These are phyloP conservation scores for Entelurus aequoreus DNA, from an alignment of 2,113 vertebrate species.

Conservation along the genomic window DNA sequence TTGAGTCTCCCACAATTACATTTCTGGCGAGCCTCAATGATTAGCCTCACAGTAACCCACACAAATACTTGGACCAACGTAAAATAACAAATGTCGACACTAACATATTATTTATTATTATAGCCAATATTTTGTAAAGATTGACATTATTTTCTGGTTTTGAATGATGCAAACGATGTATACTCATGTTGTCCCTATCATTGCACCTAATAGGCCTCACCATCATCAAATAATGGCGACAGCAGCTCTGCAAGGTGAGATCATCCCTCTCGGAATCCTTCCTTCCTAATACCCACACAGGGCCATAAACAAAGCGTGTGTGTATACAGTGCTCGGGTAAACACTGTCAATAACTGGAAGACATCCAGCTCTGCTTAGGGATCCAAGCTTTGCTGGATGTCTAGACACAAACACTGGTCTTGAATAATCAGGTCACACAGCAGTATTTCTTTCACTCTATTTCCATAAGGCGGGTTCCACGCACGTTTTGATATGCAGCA, in stretches of 20 bases:
- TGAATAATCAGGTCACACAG: slow-evolving; percentile 61
- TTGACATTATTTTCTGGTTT: not conserved
- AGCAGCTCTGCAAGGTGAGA: slow-evolving; percentile 44
- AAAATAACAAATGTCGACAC: slow-evolving; percentile 10
- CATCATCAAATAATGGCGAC: slow-evolving; percentile 33
- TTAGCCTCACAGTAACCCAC: slow-evolving; percentile 40
- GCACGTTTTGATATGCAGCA: not conserved
- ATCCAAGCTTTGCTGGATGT: slow-evolving; percentile 45
- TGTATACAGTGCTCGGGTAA: slow-evolving; percentile 19
- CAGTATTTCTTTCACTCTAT: slow-evolving; percentile 42
- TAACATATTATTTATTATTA: not conserved
- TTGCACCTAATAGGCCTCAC: slow-evolving; percentile 28
- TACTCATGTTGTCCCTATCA: slow-evolving; percentile 16
- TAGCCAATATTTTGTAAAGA: not conserved
- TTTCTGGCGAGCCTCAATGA: slow-evolving; percentile 45
- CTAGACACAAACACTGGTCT: slow-evolving; percentile 43
- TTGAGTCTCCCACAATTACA: slow-evolving; percentile 48
- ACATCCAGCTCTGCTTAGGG: slow-evolving; percentile 45
- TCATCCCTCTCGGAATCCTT: slow-evolving; percentile 50
- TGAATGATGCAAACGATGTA: not conserved
- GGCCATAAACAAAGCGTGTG: slow-evolving; percentile 42
- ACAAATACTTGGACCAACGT: slow-evolving; percentile 18
- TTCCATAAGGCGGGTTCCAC: slow-evolving; percentile 2
- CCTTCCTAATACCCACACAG: slow-evolving; percentile 34
- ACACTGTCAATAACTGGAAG: slow-evolving; percentile 52